Base-by-base conservation (phyloP, 2,888 invertebrate genomes). In the Torymus auratus region DNA sequence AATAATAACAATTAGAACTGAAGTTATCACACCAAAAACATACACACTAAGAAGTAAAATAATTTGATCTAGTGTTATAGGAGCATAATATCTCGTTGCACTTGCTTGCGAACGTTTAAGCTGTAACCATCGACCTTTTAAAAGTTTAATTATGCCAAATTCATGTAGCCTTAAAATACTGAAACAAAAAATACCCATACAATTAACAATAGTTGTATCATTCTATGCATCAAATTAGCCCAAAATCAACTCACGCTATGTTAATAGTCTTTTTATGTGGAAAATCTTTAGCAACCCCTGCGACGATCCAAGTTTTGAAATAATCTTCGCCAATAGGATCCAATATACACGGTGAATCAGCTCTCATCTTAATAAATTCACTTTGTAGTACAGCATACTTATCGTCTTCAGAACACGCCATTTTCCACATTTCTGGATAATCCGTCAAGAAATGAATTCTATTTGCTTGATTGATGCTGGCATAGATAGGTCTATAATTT, bases 181-280 rank as follows among this genome's bases (percentile, higher is more conserved):
- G 41, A n/a, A 83, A 81, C 61, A 53, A 52, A 28, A 20, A 74
- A 62, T 7, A 13, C 7, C 7, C 7, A 7, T 41, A 41, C 7
- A 41, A 41, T 41, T 41, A 41, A 41, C 41, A 41, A 7, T 41
- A 41, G 41, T 7, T 41, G 20, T 20, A 20, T 20, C 7, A 20
- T 53, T 28, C 11, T n/a, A 10, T 56, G 14, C 4, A 60, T 50
- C 1, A 41, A 7, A 41, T 41, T 41, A 5, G 7, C 10, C n/a
- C 15, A 23, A 23, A 23, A 67, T 61, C 41, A 41, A 20, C 69
- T 83, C 84, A 87, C 88, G 84, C 86, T 0, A 73, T 56, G 56
- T 87, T 83, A 13, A 87, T 82, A 3, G 84, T 60, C 72, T 71
- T 84, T 68, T 80, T 87, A 64, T 85, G 83, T 7, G 67, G 64